phyloP scores from a whole-genome alignment of 1,140 invertebrate species.

The Zaprionus inermis region DNA sequence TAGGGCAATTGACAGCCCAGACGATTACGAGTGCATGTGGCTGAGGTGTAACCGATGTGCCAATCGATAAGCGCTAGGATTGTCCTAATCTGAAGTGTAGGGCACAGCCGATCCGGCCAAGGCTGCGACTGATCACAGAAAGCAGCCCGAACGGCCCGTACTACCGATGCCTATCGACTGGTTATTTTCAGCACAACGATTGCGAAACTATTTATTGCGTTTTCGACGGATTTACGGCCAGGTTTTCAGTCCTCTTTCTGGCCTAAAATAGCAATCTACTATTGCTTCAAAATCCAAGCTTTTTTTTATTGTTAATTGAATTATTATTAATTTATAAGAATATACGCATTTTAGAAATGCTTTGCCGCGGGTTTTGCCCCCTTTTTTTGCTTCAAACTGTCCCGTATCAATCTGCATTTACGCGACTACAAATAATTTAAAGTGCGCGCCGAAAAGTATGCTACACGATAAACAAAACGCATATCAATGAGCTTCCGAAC shows the following conservation, averaged over 20 bases:
- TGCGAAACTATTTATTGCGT: neutral
- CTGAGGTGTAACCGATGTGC: slow-evolving; percentile 22
- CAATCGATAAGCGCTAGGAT: slow-evolving; percentile 35
- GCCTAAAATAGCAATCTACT: too few species aligned
- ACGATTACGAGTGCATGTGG: slow-evolving; percentile 22
- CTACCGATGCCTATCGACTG: neutral
- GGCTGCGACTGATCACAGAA: neutral
- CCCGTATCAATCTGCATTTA: too few species aligned
- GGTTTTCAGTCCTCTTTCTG: too few species aligned
- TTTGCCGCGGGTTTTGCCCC: neutral
- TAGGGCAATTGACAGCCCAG: slow-evolving; percentile 9
- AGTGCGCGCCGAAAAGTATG: slow-evolving; percentile 1
- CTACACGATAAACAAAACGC: neutral
- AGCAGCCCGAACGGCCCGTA: neutral
- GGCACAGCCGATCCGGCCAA: neutral
- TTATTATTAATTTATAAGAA: too few species aligned
- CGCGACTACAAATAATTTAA: neutral
- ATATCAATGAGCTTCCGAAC: neutral
- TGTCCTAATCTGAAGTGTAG: neutral
- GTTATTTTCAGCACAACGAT: slow-evolving; percentile 5
- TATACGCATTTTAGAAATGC: too few species aligned
- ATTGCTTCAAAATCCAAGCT: too few species aligned
- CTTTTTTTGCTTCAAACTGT: neutral
- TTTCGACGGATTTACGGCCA: neutral
- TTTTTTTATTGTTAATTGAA: too few species aligned